Evolutionary conservation across 2,888 invertebrate genomes (phyloP).

Genomic region (Amblyjoppa proteus): DNA sequence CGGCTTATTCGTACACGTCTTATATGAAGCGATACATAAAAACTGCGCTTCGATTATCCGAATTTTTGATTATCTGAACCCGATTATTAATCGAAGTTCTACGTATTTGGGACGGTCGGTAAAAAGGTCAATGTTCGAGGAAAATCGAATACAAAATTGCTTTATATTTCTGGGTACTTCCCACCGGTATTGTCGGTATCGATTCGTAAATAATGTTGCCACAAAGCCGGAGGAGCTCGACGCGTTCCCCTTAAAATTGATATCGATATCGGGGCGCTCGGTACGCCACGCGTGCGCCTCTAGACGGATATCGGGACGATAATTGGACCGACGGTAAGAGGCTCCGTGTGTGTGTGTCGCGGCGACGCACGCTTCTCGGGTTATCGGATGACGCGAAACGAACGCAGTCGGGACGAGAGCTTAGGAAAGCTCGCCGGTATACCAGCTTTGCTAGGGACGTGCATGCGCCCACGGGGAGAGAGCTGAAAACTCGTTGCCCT

Average conservation of each 20-base stretch:
- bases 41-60: no score
- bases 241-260: neutral
- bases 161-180: no score
- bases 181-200: neutral
- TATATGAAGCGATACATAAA: no score
- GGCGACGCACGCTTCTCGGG: neutral
- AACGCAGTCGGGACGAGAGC: neutral
- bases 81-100: no score
- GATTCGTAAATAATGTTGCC: neutral
- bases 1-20: no score
- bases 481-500: neutral
- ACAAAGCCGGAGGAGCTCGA: neutral
- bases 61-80: no score
- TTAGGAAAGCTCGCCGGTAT: neutral
- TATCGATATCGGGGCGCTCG: neutral
- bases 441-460: neutral
- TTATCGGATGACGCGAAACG: neutral
- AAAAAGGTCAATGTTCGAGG: no score
- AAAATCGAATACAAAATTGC: no score
- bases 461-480: neutral
- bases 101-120: no score
- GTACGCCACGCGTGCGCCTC: neutral
- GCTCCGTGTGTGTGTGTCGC: neutral
- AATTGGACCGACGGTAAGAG: constrained; percentile 5
- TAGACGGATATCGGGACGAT: neutral